Conservation (phyloP, 2,888 invertebrate species). For the Drosophila stalkeri region DNA sequence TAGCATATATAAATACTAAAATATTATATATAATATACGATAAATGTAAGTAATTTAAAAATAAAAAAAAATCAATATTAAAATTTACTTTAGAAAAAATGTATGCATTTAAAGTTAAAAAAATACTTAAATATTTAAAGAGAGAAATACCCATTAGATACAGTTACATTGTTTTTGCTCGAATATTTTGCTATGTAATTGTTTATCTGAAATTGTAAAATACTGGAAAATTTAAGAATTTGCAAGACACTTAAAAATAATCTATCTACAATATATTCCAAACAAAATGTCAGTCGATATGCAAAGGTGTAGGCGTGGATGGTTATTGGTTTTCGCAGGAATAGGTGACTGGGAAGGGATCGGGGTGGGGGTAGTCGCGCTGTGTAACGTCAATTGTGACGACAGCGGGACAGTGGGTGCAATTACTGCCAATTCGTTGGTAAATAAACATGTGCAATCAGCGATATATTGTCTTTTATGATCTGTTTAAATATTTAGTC, state of each 20-base stretch:
- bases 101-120: too few relatives aligned
- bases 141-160: too few relatives aligned
- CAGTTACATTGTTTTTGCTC: too few relatives aligned
- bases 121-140: too few relatives aligned
- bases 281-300: constrained; percentile 5
- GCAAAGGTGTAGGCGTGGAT: not conserved
- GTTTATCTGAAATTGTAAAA: not conserved
- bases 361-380: not conserved
- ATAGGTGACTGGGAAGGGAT: not conserved
- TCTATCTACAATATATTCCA: not conserved
- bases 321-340: not conserved
- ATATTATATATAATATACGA: too few relatives aligned
- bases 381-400: constrained; percentile 26
- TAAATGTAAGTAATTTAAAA: not conserved
- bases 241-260: not conserved
- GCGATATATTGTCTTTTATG: constrained; percentile 48
- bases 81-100: too few relatives aligned
- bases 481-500: constrained; percentile 64
- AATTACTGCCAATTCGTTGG: constrained; percentile 35
- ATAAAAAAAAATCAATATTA: not conserved
- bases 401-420: constrained; percentile 24
- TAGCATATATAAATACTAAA: too few relatives aligned
- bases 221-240: not conserved
- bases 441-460: constrained; percentile 57
- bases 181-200: not conserved